Evolutionary conservation across 2,113 vertebrate species (phyloP).

Genomic region (Talpa occidentalis): DNA sequence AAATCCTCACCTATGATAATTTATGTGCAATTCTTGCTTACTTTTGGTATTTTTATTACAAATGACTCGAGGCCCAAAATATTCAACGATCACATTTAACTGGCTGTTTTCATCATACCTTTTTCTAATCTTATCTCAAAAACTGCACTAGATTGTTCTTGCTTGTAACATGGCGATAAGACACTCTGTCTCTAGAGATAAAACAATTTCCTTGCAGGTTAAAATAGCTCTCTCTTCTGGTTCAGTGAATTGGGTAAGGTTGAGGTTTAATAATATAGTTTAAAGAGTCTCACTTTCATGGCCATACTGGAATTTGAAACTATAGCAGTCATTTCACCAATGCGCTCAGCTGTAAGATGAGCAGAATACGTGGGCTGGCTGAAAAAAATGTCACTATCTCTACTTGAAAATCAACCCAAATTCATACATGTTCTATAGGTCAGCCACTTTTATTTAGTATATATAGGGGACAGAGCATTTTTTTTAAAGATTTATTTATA

Average conservation of each 20-base stretch:
- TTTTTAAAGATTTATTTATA: no score
- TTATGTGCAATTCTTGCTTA: background rate
- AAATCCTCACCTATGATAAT: background rate
- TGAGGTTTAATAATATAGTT: background rate
- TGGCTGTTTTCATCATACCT: background rate
- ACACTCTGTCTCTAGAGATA: background rate
- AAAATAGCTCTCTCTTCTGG: slow-evolving; percentile 30
- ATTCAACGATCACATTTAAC: background rate
- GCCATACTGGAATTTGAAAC: background rate
- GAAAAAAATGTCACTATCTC: background rate
- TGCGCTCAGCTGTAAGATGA: background rate
- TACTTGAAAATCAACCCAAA: background rate
- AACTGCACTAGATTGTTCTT: background rate
- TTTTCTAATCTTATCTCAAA: background rate
- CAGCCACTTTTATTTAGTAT: background rate
- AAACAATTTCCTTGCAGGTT: background rate
- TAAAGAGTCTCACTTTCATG: slow-evolving; percentile 18
- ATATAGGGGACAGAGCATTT: background rate
- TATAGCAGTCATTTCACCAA: background rate
- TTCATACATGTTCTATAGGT: background rate
- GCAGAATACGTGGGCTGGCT: background rate
- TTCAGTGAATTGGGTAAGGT: background rate
- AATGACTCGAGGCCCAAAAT: background rate
- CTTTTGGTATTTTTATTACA: slow-evolving; percentile 19
- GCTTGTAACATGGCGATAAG: background rate